Conservation (phyloP, 2,113 vertebrate species). For the Indicator indicator region DNA sequence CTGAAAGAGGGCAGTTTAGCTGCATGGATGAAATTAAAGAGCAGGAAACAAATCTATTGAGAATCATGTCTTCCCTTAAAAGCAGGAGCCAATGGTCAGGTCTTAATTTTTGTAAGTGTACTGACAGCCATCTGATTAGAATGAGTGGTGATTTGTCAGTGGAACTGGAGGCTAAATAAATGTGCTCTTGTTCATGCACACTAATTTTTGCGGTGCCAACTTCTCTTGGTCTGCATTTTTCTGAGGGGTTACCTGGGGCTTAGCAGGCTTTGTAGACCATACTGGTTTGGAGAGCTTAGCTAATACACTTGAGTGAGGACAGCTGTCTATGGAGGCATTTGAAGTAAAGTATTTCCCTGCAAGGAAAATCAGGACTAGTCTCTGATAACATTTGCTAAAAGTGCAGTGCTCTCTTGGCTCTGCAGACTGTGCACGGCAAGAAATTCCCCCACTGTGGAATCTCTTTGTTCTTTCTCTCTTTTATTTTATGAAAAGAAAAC, state of each 20-base stretch:
- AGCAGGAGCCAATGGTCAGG: rapidly evolving
- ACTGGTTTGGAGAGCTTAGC: neutral
- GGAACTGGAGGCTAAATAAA: neutral
- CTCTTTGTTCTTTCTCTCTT: neutral
- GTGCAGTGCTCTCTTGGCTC: neutral
- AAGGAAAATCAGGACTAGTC: neutral
- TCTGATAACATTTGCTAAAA: neutral
- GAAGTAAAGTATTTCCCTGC: neutral
- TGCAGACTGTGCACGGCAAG: neutral
- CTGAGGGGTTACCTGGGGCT: neutral
- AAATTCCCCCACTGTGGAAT: neutral
- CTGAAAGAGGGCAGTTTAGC: neutral
- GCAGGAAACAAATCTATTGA: neutral
- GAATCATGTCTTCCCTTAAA: neutral
- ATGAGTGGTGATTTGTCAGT: neutral
- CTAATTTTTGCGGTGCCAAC: neutral
- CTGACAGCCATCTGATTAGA: neutral
- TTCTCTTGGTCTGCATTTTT: neutral
- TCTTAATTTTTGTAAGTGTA: neutral
- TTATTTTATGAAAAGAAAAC: neutral
- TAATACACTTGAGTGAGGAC: neutral
- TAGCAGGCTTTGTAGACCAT: neutral
- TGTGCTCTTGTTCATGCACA: neutral
- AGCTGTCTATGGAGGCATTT: neutral
- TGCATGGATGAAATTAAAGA: neutral